phyloP scores from a whole-genome alignment of 2,797 vertebrate species.

The Enoplosus armatus region DNA sequence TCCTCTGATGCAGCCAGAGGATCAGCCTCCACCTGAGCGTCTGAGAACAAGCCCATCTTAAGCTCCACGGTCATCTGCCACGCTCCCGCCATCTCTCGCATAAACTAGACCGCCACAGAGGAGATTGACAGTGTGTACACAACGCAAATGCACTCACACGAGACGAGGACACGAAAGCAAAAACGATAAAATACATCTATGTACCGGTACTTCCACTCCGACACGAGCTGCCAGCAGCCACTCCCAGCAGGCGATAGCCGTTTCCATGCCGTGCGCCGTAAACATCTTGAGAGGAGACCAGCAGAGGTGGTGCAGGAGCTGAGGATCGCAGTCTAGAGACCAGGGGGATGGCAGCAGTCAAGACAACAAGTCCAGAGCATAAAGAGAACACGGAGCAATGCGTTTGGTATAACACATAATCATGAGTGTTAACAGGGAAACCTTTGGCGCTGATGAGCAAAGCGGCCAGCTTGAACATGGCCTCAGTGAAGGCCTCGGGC shows the following conservation, averaged over 20 bases:
- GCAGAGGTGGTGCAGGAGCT: constrained; percentile 95
- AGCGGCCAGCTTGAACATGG: constrained; percentile 96
- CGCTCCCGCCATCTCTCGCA: constrained; percentile 97
- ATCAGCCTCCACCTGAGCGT: constrained; percentile 93
- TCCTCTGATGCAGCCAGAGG: constrained; percentile 95
- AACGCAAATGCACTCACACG: not conserved
- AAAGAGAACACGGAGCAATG: not conserved
- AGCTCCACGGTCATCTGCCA: constrained; percentile 98
- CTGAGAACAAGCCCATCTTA: constrained; percentile 93
- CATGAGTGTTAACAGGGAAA: constrained; percentile 39
- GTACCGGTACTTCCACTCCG: constrained; percentile 94
- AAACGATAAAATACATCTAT: not conserved
- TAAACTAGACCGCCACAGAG: constrained; percentile 84
- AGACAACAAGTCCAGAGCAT: not conserved
- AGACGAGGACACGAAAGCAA: not conserved
- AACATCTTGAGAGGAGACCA: constrained; percentile 98
- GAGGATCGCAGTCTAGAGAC: constrained; percentile 91
- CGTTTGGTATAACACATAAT: not conserved
- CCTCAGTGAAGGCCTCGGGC: constrained; percentile 91
- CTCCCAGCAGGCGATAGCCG: constrained; percentile 96
- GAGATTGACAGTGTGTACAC: accelerated
- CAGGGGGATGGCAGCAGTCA: not conserved
- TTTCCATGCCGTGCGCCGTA: constrained; percentile 95
- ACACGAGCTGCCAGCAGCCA: constrained; percentile 95
- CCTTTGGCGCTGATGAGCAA: constrained; percentile 95